Evolutionary conservation across 2,888 invertebrate species (phyloP).

Genomic region (Meganola albula): DNA sequence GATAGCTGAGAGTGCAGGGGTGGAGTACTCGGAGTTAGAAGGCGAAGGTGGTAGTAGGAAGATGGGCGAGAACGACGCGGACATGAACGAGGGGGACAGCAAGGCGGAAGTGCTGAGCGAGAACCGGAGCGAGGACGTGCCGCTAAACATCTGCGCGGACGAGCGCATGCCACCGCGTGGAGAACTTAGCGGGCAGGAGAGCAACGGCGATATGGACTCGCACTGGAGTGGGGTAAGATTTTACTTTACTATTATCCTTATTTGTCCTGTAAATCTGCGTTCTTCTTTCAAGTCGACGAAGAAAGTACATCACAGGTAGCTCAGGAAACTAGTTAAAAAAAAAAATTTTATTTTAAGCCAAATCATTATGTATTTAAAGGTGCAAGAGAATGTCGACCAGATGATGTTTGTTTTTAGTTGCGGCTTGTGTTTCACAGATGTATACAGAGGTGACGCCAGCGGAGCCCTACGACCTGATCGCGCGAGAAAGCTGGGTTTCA

Average conservation of each 20-base stretch:
- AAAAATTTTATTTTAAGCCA: too few relatives aligned
- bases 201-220: slow-evolving; percentile 87
- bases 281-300: too few relatives aligned
- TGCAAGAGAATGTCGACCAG: too few relatives aligned
- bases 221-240: slow-evolving; percentile 84
- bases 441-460: slow-evolving; percentile 68
- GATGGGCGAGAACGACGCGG: slow-evolving; percentile 30
- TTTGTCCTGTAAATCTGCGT: too few relatives aligned
- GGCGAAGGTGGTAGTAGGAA: too few relatives aligned
- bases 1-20: slow-evolving; percentile 54
- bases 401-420: slow-evolving; percentile 22
- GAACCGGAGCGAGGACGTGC: slow-evolving; percentile 51
- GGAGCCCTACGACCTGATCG: slow-evolving; percentile 80
- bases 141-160: slow-evolving; percentile 87
- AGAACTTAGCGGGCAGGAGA: slow-evolving; percentile 91
- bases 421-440: slow-evolving; percentile 55
- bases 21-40: slow-evolving; percentile 53
- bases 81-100: slow-evolving; percentile 45
- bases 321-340: too few relatives aligned
- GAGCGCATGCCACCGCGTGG: slow-evolving; percentile 93
- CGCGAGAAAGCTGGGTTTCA: slow-evolving; percentile 83
- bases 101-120: slow-evolving; percentile 62
- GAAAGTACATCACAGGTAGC: too few relatives aligned
- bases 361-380: too few relatives aligned
- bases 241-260: too few relatives aligned